Base-by-base conservation (phyloP, 2,888 invertebrate species). In the Macrosoma leucophasiata region DNA sequence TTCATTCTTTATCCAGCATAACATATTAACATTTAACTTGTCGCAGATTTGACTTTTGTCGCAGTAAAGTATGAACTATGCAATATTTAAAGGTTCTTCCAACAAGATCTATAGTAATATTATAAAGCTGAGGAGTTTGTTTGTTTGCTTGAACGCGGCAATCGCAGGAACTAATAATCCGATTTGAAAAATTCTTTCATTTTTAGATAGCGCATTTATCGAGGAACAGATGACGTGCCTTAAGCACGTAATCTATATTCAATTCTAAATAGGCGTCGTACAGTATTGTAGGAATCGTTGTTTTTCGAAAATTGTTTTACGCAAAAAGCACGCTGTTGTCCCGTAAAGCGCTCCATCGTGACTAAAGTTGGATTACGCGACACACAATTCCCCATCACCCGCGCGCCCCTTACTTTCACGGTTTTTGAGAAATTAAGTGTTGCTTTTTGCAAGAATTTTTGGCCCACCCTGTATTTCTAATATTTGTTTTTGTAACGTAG, bases 201-300 rank as follows among this genome's bases (percentile, higher is more conserved):
- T n/a, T n/a, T n/a, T n/a, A n/a, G n/a, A n/a, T n/a, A n/a, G n/a
- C n/a, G n/a, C n/a, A n/a, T n/a, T n/a, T n/a, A n/a, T n/a, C n/a
- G n/a, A n/a, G n/a, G n/a, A n/a, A n/a, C n/a, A n/a, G n/a, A n/a
- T n/a, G n/a, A n/a, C n/a, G n/a, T n/a, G n/a, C n/a, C n/a, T n/a
- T n/a, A n/a, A n/a, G n/a, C n/a, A n/a, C 20, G 36, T 36, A 36
- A 39, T 41, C 36, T 36, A 21, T 41, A 39, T 43, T 41, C 36
- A 43, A 41, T 22, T 39, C 39, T 35, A 36, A 43, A 43, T 15
- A 41, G 33, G 25, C 39, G 38, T 42, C 40, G 39, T 38, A 39
- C 40, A 42, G 39, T 41, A 36, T 32, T 36, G 36, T 26, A 45
- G 26, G 29, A 36, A 45, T 43, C 27, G 19, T 29, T 43, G 29